A percentile compares a stretch with the other conserved stretches of the same genome.
phyloP scores from a whole-genome alignment of 1,140 invertebrate species.

The Prorops nasuta region DNA sequence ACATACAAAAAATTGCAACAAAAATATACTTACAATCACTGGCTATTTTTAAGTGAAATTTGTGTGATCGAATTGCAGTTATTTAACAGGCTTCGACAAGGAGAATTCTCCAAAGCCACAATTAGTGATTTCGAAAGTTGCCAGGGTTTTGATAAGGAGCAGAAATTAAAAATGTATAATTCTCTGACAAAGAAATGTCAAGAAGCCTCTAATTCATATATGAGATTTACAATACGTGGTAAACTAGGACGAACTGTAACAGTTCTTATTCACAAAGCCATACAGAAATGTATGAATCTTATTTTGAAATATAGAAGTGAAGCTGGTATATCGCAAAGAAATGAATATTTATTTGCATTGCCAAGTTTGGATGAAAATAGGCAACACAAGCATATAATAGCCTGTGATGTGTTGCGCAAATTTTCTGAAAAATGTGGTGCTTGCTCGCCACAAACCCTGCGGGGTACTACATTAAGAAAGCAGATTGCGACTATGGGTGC shows the following conservation, averaged over 20 bases:
- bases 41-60: slow-evolving; percentile 1
- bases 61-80: slow-evolving; percentile 8
- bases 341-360: slow-evolving; percentile 11
- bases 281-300: slow-evolving; percentile 2
- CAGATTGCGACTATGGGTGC: no score
- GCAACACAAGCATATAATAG: no score
- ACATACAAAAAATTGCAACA: neutral
- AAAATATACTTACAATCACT: neutral
- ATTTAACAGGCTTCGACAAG: slow-evolving; percentile 13
- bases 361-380: neutral
- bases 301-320: neutral
- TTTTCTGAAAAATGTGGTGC: no score
- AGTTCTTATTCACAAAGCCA: slow-evolving; percentile 6
- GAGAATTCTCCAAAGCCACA: slow-evolving; percentile 11
- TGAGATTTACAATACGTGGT: slow-evolving; percentile 10
- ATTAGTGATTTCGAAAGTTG: slow-evolving; percentile 5
- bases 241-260: slow-evolving; percentile 6
- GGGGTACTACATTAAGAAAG: no score
- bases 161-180: slow-evolving; percentile 1
- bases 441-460: no score
- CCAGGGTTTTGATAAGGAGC: neutral
- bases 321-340: neutral
- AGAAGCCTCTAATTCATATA: slow-evolving; percentile 5
- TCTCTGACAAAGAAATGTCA: neutral
- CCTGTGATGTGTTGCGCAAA: no score